Evolutionary conservation across 1,140 invertebrate species (phyloP), one percentile per base, ranked within the genome.

Genomic region (Macrobrachium nipponense): DNA sequence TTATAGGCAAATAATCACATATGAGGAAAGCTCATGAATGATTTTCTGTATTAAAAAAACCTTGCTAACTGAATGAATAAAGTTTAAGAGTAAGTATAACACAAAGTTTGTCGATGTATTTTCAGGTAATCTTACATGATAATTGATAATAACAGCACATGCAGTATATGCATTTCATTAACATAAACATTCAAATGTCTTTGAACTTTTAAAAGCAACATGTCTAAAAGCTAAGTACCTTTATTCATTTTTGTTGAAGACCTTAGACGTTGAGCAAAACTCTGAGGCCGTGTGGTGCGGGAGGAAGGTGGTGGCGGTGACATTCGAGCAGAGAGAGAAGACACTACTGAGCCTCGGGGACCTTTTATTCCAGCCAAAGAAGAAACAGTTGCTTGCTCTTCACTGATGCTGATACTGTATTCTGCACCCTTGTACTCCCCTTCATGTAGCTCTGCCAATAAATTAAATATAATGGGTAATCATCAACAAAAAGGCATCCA

Each of bases 241-340:
- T 96, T 96, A 0, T 96, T 95, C 80, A 94, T 95, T 91, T 96
- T 96, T 2, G 95, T 95, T 2, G 96, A 97, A 15, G 95, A 96
- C 5, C 95, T 92, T 59, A 97, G 91, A 89, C 96, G 96, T 91
- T 97, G 96, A 3, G 96, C 96, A 91, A 97, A 96, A 89, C 95
- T 96, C 90, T 97, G 96, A 5, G 96, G 96, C 17, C 96, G 91
- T 1, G 95, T 94, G 17, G 88, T 61, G 77, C 86, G 75, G 20
- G 84, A 70, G 36, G 84, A 60, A 12, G 73, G 43, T 15, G 86
- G 88, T 11, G 81, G 85, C 0, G 88, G 76, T 15, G 84, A 84
- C n/a, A 86, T 77, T 14, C 80, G 85, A 11, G 84, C 78, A 2
- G 88, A 89, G 5, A 89, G 70, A n/a, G 88, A 89, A 43, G 88